phyloP scores from a whole-genome alignment of 2,888 invertebrate genomes.

The Choristoneura rosaceana region DNA sequence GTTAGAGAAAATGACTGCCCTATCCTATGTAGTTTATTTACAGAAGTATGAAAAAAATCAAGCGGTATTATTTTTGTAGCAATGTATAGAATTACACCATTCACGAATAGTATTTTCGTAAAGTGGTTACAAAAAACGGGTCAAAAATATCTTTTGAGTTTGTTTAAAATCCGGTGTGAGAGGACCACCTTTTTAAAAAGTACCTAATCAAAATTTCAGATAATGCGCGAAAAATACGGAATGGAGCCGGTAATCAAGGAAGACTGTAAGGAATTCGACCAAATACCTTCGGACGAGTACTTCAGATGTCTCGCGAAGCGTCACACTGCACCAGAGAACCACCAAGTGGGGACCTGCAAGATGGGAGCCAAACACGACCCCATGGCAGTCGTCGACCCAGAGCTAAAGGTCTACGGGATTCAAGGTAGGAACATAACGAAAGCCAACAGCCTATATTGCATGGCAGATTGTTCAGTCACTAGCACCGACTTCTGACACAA shows the following conservation, averaged over 20 bases:
- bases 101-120: no score
- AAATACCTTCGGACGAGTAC: constrained; percentile 88
- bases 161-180: no score
- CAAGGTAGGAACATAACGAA: constrained; percentile 67
- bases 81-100: no score
- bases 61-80: no score
- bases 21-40: no score
- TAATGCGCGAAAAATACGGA: constrained; percentile 85
- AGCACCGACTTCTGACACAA: no score
- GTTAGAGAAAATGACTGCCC: no score
- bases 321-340: constrained; percentile 92
- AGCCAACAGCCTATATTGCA: no score
- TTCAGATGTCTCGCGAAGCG: constrained; percentile 90
- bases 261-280: constrained; percentile 75
- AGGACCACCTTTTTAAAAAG: neutral
- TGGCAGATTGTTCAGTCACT: no score
- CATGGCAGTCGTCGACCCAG: constrained; percentile 90
- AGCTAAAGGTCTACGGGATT: constrained; percentile 87
- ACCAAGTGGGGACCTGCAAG: constrained; percentile 93
- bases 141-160: no score
- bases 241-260: constrained; percentile 79
- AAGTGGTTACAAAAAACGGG: no score
- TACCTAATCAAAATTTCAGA: constrained; percentile 56
- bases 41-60: no score
- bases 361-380: constrained; percentile 91